A percentile compares a stretch with the other conserved stretches of the same genome.
These are phyloP conservation scores for Dorcus parallelipipedus DNA, from an alignment of 2,888 invertebrate species.

Conservation along the genomic window DNA sequence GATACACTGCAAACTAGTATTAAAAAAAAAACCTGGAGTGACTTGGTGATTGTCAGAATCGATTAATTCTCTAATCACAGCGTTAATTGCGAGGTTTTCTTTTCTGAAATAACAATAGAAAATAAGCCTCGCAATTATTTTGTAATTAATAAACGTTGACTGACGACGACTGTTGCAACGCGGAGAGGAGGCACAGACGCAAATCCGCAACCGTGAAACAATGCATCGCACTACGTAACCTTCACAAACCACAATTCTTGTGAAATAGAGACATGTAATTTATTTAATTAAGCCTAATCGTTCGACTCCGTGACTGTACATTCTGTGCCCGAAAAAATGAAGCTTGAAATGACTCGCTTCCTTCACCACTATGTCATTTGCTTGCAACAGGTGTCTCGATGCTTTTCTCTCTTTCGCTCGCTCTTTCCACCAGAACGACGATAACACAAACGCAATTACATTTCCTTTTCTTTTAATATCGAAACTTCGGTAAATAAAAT, in stretches of 20 bases:
- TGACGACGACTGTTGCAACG: too few relatives aligned
- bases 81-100: too few relatives aligned
- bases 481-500: too few relatives aligned
- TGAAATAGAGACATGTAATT: slow-evolving; percentile 49
- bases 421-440: not conserved
- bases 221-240: slow-evolving; percentile 23
- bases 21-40: too few relatives aligned
- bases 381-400: slow-evolving; percentile 42
- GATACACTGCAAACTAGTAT: too few relatives aligned
- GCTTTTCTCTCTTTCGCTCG: slow-evolving; percentile 17
- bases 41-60: too few relatives aligned
- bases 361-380: slow-evolving; percentile 46
- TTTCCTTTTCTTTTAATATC: too few relatives aligned
- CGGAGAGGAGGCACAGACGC: not conserved
- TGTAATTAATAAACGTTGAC: too few relatives aligned
- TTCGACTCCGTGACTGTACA: slow-evolving; percentile 45
- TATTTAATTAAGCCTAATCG: slow-evolving; percentile 50
- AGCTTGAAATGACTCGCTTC: slow-evolving; percentile 44
- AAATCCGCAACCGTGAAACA: not conserved
- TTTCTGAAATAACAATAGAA: too few relatives aligned
- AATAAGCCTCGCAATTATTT: too few relatives aligned
- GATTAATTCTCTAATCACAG: too few relatives aligned
- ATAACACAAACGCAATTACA: too few relatives aligned
- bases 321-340: slow-evolving; percentile 39
- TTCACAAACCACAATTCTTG: slow-evolving; percentile 44